These are phyloP conservation scores for Callaeas wilsoni DNA, from an alignment of 2,113 vertebrate species.

Conservation along the genomic window DNA sequence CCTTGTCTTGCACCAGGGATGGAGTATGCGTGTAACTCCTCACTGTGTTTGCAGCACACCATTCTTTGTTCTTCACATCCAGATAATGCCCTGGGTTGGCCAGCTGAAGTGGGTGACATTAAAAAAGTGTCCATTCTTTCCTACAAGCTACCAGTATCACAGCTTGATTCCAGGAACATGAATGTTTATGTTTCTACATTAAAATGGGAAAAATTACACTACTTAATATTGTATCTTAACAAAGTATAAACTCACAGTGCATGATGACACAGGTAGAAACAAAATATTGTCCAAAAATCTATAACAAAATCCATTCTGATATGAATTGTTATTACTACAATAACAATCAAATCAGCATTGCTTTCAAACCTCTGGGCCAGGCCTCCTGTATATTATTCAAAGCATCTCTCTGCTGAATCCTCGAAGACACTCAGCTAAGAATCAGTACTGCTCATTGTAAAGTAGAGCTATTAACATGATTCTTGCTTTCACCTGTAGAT, in stretches of 20 bases:
- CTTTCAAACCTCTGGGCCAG: background rate
- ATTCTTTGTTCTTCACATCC: background rate
- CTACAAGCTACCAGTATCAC: background rate
- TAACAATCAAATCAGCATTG: background rate
- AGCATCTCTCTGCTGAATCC: background rate
- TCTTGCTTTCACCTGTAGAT: slow-evolving; percentile 23
- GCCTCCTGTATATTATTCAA: background rate
- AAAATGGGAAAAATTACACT: background rate
- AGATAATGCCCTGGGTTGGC: background rate
- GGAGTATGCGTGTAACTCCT: background rate
- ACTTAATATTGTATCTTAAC: background rate
- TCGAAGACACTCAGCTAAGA: background rate
- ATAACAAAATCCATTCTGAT: background rate
- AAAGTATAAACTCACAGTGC: background rate
- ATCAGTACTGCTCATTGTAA: background rate
- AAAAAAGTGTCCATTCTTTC: background rate
- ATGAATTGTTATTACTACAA: background rate
- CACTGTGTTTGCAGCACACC: background rate
- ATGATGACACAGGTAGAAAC: background rate
- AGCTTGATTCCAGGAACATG: background rate
- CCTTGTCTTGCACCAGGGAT: background rate
- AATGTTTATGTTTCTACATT: background rate
- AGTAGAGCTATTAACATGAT: background rate
- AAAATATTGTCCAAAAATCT: background rate
- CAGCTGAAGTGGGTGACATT: background rate